Conservation (phyloP, 2,797 vertebrate genomes). For the Lophius americanus region DNA sequence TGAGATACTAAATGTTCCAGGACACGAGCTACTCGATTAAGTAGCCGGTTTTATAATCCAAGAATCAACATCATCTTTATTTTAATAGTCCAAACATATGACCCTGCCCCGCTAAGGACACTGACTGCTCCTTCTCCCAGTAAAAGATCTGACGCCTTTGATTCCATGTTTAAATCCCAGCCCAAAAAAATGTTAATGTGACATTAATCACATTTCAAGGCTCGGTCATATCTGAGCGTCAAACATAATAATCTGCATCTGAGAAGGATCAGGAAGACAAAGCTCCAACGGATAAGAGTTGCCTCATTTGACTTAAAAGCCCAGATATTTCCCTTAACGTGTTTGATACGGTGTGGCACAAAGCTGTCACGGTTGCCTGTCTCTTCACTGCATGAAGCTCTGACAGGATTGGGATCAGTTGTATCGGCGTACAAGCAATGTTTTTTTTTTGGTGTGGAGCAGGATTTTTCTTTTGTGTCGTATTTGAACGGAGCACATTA, state of each 20-base stretch:
- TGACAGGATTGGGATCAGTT: slow-evolving; percentile 16
- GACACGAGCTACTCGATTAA: no score
- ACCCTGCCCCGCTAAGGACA: slow-evolving; percentile 13
- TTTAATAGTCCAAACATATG: slow-evolving; percentile 25
- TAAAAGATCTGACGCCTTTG: slow-evolving; percentile 30
- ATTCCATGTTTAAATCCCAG: slow-evolving; percentile 28
- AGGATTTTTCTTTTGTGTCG: background rate
- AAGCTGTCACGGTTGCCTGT: background rate
- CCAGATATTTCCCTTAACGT: slow-evolving; percentile 20
- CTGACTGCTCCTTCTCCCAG: slow-evolving; percentile 6
- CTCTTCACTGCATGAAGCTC: slow-evolving; percentile 6
- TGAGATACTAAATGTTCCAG: no score
- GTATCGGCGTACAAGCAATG: background rate
- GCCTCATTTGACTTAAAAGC: slow-evolving; percentile 48
- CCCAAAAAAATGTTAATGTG: slow-evolving; percentile 50
- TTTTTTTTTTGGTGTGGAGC: slow-evolving; percentile 11
- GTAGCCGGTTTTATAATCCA: no score
- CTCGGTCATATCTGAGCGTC: slow-evolving; percentile 42
- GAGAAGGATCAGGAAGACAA: slow-evolving; percentile 44
- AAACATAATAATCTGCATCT: slow-evolving; percentile 47
- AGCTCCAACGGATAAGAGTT: slow-evolving; percentile 14
- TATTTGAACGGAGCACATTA: no score
- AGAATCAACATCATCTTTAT: slow-evolving; percentile 1
- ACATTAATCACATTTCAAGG: slow-evolving; percentile 67
- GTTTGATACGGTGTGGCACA: slow-evolving; percentile 28